Evolutionary conservation across 2,797 vertebrate species (phyloP).

Genomic region (Protosalanx chinensis): DNA sequence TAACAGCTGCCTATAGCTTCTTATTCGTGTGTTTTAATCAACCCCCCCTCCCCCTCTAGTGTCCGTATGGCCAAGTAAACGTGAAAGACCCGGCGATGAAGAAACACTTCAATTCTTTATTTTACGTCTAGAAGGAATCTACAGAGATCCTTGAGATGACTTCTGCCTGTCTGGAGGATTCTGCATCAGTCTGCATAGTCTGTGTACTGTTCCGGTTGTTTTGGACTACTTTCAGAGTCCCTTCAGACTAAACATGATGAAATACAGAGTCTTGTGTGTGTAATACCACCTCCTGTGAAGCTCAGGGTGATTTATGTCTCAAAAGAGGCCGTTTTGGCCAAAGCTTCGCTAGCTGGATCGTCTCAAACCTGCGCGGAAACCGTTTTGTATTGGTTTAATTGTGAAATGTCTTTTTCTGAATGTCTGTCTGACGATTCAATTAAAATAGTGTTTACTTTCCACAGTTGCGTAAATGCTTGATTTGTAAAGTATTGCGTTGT

Average conservation of each 20-base stretch:
- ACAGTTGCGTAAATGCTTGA: not conserved
- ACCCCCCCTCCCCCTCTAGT: slow-evolving; percentile 72
- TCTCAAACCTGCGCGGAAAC: not conserved
- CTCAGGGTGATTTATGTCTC: slow-evolving; percentile 62
- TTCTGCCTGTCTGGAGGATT: slow-evolving; percentile 33
- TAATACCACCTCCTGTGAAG: slow-evolving; percentile 69
- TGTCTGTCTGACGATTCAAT: not conserved
- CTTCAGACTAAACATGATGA: slow-evolving; percentile 76
- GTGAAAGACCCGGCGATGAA: slow-evolving; percentile 80
- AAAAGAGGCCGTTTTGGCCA: slow-evolving; percentile 28
- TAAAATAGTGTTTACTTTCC: not conserved
- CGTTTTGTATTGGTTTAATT: not conserved
- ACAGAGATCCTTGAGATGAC: slow-evolving; percentile 28
- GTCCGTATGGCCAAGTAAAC: slow-evolving; percentile 83
- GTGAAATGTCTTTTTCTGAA: not conserved
- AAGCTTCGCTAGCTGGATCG: slow-evolving; percentile 45
- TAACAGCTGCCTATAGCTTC: slow-evolving; percentile 14
- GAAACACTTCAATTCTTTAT: slow-evolving; percentile 76
- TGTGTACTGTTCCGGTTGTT: slow-evolving; percentile 63
- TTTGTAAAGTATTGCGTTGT: not conserved
- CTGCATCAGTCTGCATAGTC: slow-evolving; percentile 26
- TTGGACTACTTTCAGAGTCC: slow-evolving; percentile 61
- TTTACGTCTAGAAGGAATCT: slow-evolving; percentile 65
- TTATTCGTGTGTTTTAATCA: slow-evolving; percentile 32
- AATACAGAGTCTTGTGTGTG: slow-evolving; percentile 70